Conservation (phyloP, 2,888 invertebrate species). For the Encarsia formosa region DNA sequence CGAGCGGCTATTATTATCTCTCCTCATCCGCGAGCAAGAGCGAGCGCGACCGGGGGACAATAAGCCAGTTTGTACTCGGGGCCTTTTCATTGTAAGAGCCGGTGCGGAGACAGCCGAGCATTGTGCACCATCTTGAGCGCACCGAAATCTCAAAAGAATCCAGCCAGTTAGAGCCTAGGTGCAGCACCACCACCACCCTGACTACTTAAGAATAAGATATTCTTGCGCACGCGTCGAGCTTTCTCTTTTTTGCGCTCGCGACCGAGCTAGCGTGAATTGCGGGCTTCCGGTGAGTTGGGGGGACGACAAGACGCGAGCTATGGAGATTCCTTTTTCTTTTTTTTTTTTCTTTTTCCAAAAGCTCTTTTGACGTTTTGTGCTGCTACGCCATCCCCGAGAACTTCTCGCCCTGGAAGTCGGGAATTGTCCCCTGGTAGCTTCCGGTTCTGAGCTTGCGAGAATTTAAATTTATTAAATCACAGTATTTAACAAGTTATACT, state of each 20-base stretch:
- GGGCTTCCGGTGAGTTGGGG: constrained; percentile 18
- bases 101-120: constrained; percentile 7
- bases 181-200: too few relatives aligned
- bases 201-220: constrained; percentile 15
- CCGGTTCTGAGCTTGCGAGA: too few relatives aligned
- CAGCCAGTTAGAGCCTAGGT: too few relatives aligned
- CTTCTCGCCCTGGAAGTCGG: too few relatives aligned
- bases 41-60: constrained; percentile 31
- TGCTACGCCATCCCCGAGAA: too few relatives aligned
- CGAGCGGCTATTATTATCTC: constrained; percentile 38
- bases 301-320: background rate
- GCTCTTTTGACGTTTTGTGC: too few relatives aligned
- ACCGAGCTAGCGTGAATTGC: constrained; percentile 19
- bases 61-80: constrained; percentile 36
- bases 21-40: too few relatives aligned
- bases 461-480: too few relatives aligned
- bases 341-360: too few relatives aligned
- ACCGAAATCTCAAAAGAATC: constrained; percentile 12
- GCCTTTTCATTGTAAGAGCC: constrained; percentile 14
- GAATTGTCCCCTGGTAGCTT: too few relatives aligned
- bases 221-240: constrained; percentile 13
- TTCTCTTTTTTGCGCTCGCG: too few relatives aligned
- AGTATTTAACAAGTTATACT: too few relatives aligned
- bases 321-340: background rate
- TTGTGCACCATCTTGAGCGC: constrained; percentile 12